Evolutionary conservation across 1,140 invertebrate genomes (phyloP).

Genomic region (Triops longicaudatus): DNA sequence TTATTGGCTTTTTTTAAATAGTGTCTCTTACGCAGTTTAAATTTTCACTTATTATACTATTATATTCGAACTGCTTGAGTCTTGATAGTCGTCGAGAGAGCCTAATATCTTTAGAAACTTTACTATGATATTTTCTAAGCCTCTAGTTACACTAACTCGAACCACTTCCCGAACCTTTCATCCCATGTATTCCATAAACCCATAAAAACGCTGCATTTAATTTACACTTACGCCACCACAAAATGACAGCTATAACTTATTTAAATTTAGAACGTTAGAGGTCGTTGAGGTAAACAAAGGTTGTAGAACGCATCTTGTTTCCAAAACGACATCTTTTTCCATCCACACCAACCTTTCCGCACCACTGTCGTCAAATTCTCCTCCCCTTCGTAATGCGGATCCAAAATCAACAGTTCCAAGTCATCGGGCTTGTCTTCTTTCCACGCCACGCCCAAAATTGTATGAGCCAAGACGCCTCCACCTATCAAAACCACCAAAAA

Average conservation of each 20-base stretch:
- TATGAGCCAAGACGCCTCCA: constrained; percentile 94
- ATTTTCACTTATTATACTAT: too few relatives aligned
- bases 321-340: constrained; percentile 88
- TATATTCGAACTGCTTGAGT: too few relatives aligned
- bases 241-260: neutral
- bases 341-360: constrained; percentile 85
- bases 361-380: constrained; percentile 62
- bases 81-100: too few relatives aligned
- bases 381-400: constrained; percentile 92
- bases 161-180: too few relatives aligned
- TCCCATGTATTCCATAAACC: too few relatives aligned
- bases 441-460: constrained; percentile 89
- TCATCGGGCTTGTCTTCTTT: constrained; percentile 63
- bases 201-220: too few relatives aligned
- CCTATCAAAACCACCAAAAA: constrained; percentile 48
- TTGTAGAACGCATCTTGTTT: constrained; percentile 88
- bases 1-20: too few relatives aligned
- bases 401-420: constrained; percentile 83
- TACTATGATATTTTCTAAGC: too few relatives aligned
- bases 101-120: too few relatives aligned
- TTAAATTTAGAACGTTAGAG: constrained; percentile 28
- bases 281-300: constrained; percentile 72
- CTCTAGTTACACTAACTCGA: too few relatives aligned
- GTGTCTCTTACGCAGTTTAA: too few relatives aligned
- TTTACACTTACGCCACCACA: too few relatives aligned